These are phyloP conservation scores for Sialis fuliginosa DNA, from an alignment of 2,888 invertebrate genomes.

Conservation along the genomic window DNA sequence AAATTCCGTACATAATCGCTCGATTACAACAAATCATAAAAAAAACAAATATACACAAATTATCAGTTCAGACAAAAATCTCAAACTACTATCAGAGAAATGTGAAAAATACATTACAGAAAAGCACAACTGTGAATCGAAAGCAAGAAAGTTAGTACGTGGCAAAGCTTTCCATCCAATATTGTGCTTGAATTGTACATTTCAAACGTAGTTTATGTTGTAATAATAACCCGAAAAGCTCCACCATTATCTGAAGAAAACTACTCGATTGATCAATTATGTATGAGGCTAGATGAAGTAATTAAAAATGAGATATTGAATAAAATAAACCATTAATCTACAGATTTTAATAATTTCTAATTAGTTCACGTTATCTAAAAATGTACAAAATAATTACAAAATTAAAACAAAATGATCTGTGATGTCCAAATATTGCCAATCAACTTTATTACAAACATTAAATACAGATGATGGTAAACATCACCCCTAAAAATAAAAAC, in stretches of 20 bases:
- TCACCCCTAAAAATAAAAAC: not conserved
- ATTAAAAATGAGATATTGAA: not conserved
- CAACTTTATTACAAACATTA: constrained; percentile 1
- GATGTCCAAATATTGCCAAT: constrained; percentile 1
- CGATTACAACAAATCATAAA: not conserved
- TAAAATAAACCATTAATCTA: not conserved
- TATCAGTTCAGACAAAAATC: too few species aligned
- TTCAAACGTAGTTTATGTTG: not conserved
- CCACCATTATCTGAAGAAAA: too few species aligned
- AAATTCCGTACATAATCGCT: not conserved
- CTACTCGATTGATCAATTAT: too few species aligned
- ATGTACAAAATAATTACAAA: not conserved
- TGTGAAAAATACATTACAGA: too few species aligned
- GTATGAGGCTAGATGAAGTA: not conserved
- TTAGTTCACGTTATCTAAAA: not conserved
- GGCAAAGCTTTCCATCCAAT: not conserved
- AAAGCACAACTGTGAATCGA: too few species aligned
- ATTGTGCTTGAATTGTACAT: not conserved
- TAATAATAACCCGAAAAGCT: too few species aligned
- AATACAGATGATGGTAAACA: constrained; percentile 1
- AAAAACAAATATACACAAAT: not conserved
- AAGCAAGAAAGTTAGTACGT: not conserved
- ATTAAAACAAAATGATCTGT: not conserved
- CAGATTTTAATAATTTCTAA: not conserved
- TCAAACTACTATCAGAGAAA: too few species aligned